phyloP scores from a whole-genome alignment of 2,113 vertebrate genomes.

The Elachura formosa region DNA sequence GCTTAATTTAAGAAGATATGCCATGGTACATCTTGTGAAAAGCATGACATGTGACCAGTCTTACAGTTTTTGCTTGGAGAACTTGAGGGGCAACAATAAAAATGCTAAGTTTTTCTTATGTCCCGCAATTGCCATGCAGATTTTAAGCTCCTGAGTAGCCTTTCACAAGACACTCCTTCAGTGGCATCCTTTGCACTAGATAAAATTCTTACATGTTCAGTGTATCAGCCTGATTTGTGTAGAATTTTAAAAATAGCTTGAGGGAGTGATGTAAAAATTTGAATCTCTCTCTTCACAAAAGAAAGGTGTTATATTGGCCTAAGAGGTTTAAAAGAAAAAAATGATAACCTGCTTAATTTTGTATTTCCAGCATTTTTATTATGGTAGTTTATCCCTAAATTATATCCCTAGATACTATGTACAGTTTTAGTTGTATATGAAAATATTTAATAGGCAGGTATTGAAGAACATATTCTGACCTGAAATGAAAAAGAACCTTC shows the following conservation, averaged over 20 bases:
- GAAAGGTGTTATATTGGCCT: not conserved
- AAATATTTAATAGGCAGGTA: not conserved
- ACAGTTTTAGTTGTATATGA: not conserved
- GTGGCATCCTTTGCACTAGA: not conserved
- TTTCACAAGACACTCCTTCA: not conserved
- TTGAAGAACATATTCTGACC: not conserved
- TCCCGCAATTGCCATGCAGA: not conserved
- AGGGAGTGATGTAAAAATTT: not conserved
- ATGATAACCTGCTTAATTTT: not conserved
- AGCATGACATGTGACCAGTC: not conserved
- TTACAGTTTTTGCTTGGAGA: not conserved
- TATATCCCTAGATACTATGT: not conserved
- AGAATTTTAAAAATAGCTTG: not conserved
- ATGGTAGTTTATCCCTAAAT: not conserved
- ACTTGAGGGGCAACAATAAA: not conserved
- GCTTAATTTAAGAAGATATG: not conserved
- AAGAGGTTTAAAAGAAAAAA: not conserved
- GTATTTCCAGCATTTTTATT: not conserved
- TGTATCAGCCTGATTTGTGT: not conserved
- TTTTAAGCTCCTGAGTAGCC: not conserved
- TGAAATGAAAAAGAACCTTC: not conserved
- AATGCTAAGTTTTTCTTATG: not conserved
- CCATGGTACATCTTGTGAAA: not conserved
- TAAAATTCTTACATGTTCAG: not conserved
- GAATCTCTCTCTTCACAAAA: not conserved